These are phyloP conservation scores for Sebastes cheni DNA, from an alignment of 2,797 vertebrate species.

Conservation along the genomic window DNA sequence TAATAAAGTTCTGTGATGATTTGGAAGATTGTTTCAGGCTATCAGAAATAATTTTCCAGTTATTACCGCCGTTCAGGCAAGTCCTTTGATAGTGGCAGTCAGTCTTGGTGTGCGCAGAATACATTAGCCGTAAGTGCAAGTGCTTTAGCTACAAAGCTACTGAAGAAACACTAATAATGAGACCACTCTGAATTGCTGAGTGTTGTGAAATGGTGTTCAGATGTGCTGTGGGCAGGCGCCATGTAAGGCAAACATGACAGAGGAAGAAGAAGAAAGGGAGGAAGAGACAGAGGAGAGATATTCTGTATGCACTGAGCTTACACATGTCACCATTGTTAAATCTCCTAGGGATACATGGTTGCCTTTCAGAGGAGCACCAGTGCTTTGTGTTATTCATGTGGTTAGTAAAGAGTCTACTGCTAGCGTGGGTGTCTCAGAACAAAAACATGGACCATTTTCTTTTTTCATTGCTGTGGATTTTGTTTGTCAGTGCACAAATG, in stretches of 20 bases:
- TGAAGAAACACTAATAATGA: constrained; percentile 74
- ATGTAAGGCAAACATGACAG: constrained; percentile 80
- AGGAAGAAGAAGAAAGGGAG: constrained; percentile 38
- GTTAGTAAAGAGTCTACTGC: constrained; percentile 60
- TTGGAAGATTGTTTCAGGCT: constrained; percentile 99
- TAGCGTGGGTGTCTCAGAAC: constrained; percentile 55
- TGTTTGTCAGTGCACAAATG: constrained; percentile 22
- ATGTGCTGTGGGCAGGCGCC: constrained; percentile 91
- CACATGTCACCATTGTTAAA: constrained; percentile 90
- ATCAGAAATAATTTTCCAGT: constrained; percentile 99
- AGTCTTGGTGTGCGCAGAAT: constrained; percentile 95
- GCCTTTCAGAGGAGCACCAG: constrained; percentile 64
- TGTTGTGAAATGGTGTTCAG: constrained; percentile 89
- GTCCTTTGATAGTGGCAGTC: constrained; percentile 98
- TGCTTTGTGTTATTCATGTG: constrained; percentile 70
- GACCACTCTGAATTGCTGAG: constrained; percentile 66
- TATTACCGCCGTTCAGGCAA: constrained; percentile 99
- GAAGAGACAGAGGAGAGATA: constrained; percentile 71
- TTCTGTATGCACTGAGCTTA: constrained; percentile 95
- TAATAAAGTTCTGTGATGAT: constrained; percentile 99
- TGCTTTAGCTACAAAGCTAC: constrained; percentile 68
- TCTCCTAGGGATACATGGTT: constrained; percentile 72
- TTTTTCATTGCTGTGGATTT: constrained; percentile 31
- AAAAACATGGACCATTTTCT: constrained; percentile 50
- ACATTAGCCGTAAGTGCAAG: constrained; percentile 87